phyloP scores from a whole-genome alignment of 2,888 invertebrate species.

The Drosophila nr. perissopoda region DNA sequence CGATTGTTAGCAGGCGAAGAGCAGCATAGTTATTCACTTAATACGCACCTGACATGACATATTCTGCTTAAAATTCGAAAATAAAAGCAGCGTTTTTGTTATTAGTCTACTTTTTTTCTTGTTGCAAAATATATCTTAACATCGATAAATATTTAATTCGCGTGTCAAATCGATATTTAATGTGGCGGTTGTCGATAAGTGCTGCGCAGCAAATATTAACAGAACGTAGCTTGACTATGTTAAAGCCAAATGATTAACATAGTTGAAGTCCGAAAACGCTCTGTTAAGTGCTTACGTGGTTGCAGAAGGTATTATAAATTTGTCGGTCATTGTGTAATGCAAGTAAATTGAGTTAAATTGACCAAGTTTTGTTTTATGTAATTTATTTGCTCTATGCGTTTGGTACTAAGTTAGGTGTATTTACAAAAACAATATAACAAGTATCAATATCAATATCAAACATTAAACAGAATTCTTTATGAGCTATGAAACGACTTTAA shows the following conservation, averaged over 20 bases:
- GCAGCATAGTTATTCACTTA: not conserved
- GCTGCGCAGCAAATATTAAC: not conserved
- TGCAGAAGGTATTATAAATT: not conserved
- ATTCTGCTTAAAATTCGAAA: conserved; percentile 3
- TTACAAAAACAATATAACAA: conserved; percentile 70
- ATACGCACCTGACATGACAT: conserved; percentile 61
- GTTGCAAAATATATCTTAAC: conserved; percentile 3
- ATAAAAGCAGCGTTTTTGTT: conserved; percentile 6
- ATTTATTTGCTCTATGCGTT: conserved; percentile 61
- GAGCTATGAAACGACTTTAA: conserved; percentile 55
- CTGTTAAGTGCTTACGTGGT: not conserved
- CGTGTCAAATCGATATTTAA: not conserved
- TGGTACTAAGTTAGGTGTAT: conserved; percentile 63
- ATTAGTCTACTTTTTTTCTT: conserved; percentile 11
- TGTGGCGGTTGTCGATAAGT: conserved; percentile 8
- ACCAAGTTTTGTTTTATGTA: not conserved
- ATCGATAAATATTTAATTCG: conserved; percentile 14
- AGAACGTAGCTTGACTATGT: not conserved
- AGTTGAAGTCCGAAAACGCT: not conserved
- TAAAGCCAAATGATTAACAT: not conserved
- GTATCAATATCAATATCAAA: conserved; percentile 55
- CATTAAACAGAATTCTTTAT: conserved; percentile 56
- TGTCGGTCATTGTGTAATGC: not conserved
- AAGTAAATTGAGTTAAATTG: not conserved
- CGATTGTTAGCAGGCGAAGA: not conserved